Evolutionary conservation across 2,888 invertebrate species (phyloP).

Genomic region (Ormyrus rosae): DNA sequence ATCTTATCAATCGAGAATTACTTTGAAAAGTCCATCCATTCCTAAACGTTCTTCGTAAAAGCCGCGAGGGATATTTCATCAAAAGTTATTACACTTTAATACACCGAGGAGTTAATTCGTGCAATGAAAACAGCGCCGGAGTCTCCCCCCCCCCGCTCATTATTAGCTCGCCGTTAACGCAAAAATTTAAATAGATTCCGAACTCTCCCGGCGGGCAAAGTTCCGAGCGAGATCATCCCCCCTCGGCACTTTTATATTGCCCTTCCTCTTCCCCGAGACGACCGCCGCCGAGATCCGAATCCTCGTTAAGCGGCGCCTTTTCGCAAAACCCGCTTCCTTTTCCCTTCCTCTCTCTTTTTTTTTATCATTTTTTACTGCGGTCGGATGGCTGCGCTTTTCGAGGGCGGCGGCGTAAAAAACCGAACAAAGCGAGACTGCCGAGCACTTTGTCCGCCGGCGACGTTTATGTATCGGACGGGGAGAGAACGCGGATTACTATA

Average conservation of each 20-base stretch:
- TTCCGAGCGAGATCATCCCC: background rate
- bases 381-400: too few species aligned
- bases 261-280: background rate
- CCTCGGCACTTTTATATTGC: background rate
- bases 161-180: background rate
- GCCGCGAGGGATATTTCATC: too few species aligned
- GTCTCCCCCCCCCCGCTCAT: too few species aligned
- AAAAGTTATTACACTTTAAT: too few species aligned
- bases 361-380: background rate
- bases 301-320: constrained; percentile 30
- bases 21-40: too few species aligned
- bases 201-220: too few species aligned
- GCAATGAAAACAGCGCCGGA: too few species aligned
- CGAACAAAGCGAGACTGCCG: constrained; percentile 5
- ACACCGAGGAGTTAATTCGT: too few species aligned
- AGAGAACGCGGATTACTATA: background rate
- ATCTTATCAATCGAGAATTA: too few species aligned
- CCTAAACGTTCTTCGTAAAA: too few species aligned
- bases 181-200: background rate
- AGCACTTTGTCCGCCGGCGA: background rate
- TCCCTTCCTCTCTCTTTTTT: background rate
- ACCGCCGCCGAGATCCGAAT: background rate
- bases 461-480: background rate
- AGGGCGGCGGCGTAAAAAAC: background rate
- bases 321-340: background rate